Percentiles rank a stretch among this genome's conserved stretches.
Conservation (phyloP, 1,140 invertebrate genomes). For the Galleria mellonella region DNA sequence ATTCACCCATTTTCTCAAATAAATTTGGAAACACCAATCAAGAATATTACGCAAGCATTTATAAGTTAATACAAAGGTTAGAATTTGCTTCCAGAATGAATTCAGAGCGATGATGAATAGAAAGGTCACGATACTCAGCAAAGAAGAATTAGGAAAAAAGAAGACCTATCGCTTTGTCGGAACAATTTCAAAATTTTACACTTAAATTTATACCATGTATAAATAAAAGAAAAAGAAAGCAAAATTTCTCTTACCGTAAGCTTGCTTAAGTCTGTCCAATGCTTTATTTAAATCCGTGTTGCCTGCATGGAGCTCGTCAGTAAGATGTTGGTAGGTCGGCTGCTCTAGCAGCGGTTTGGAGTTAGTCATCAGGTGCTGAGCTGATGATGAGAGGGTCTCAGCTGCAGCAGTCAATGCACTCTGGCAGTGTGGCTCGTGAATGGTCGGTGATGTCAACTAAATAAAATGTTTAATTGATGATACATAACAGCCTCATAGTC, state of each 20-base stretch:
- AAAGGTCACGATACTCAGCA: no score
- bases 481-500: no score
- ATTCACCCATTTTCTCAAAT: no score
- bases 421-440: constrained; percentile 47
- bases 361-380: constrained; percentile 26
- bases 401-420: constrained; percentile 41
- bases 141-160: background rate
- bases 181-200: background rate
- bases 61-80: no score
- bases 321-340: constrained; percentile 15
- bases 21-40: no score
- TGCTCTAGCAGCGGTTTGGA: constrained; percentile 29
- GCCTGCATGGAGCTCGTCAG: constrained; percentile 16
- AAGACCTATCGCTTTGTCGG: background rate
- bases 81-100: no score
- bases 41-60: no score
- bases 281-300: constrained; percentile 32
- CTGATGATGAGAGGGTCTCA: constrained; percentile 30
- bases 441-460: constrained; percentile 38
- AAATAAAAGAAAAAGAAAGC: background rate
- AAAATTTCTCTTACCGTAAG: constrained; percentile 19
- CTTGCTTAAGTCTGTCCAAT: constrained; percentile 32
- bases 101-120: no score
- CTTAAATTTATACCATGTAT: background rate
- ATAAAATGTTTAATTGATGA: background rate